phyloP scores from a whole-genome alignment of 2,888 invertebrate genomes.

The Linnaemya vulpina region DNA sequence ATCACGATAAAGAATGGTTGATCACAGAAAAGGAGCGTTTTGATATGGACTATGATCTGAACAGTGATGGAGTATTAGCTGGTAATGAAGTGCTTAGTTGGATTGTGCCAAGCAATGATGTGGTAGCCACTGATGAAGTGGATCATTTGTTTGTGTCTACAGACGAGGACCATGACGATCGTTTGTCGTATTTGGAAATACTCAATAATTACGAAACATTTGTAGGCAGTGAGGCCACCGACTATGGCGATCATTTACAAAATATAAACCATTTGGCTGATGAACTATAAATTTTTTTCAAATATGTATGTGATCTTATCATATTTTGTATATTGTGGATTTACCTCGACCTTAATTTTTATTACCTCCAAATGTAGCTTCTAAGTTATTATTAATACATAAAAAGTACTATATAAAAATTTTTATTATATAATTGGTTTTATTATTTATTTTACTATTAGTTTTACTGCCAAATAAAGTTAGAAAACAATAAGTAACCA shows the following conservation, averaged over 20 bases:
- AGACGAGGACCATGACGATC: constrained; percentile 92
- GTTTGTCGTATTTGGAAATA: constrained; percentile 91
- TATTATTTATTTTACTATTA: constrained; percentile 30
- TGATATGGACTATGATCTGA: constrained; percentile 92
- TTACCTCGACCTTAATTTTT: constrained; percentile 41
- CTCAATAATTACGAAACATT: constrained; percentile 93
- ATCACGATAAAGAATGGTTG: constrained; percentile 89
- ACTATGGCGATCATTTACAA: constrained; percentile 92
- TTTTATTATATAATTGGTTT: constrained; percentile 29
- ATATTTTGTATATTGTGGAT: constrained; percentile 27
- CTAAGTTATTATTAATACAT: constrained; percentile 36
- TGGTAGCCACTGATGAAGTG: constrained; percentile 95
- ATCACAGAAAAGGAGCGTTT: constrained; percentile 91
- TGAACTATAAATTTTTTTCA: constrained; percentile 86
- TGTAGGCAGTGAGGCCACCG: constrained; percentile 96
- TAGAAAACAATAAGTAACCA: background rate
- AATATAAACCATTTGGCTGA: constrained; percentile 92
- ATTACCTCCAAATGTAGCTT: constrained; percentile 58
- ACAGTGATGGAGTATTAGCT: constrained; percentile 92
- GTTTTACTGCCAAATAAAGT: constrained; percentile 12
- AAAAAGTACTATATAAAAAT: background rate
- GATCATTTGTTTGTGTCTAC: constrained; percentile 93
- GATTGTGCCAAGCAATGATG: constrained; percentile 95
- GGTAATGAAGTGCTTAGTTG: constrained; percentile 92
- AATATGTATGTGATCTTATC: constrained; percentile 21